Evolutionary conservation across 1,140 invertebrate species (phyloP), one percentile per base, ranked within the genome.

Genomic region (Saccostrea glomerata): DNA sequence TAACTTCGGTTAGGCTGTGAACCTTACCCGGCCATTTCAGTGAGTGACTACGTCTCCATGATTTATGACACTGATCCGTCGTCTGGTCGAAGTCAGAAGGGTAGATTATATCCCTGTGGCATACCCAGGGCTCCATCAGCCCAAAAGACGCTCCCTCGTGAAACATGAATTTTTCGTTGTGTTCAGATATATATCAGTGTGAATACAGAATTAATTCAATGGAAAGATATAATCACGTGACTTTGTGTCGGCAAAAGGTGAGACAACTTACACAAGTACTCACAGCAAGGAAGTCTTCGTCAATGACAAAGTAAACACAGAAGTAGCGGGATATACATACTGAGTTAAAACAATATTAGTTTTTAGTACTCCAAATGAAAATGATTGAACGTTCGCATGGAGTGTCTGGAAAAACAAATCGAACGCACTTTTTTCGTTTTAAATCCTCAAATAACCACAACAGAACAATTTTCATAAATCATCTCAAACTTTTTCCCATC

Each of bases 1-100:
- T 47, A 47, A 47, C 47, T 6, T 6, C 47, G 9, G 47, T 47
- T 47, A 47, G 47, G 47, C 6, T 47, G 23, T 66, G 30, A 36
- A 11, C 12, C 70, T 77, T 77, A 77, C 70, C 70, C 25, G 70
- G 70, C 70, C 70, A 77, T 77, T 77, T 77, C 25, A 77, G 25
- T 13, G 25, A 36, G 12, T 77, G 70, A 25, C 70, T 77, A 17
- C 70, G 25, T 77, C 25, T 77, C 5, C 70, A 77, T 12, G 25
- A 30, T 36, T 30, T 36, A 15, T 30, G 70, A 30, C 30, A 77
- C 23, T 77, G 11, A 30, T 77, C 70, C 25, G 70, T 36, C 1
- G 23, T 77, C 70, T 77, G 70, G 5, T 77, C 70, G 5, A 17
- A 15, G 9, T 77, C 70, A 12, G 70, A 11, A 7, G 70, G 30